Conservation (phyloP, 2,797 vertebrate species). For the Strix occidentalis region DNA sequence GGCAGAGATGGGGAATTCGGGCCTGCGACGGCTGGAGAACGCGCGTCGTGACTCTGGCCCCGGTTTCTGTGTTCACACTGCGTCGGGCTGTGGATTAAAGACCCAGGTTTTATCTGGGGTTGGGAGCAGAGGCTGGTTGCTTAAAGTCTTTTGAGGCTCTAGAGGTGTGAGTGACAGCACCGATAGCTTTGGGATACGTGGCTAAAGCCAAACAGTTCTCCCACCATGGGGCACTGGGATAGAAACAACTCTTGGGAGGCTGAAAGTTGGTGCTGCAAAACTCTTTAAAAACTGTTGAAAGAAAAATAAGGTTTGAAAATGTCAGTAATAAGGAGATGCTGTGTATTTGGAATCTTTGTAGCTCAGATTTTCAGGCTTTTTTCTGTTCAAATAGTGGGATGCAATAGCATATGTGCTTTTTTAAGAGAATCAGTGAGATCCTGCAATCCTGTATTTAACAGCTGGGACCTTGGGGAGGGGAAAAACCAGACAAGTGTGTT, state of each 20-base stretch:
- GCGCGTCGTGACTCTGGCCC: fast-evolving
- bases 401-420: neutral
- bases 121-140: neutral
- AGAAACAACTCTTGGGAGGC: neutral
- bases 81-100: neutral
- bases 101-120: fast-evolving
- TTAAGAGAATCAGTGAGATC: neutral
- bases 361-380: neutral
- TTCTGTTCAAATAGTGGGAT: neutral
- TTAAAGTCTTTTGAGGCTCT: neutral
- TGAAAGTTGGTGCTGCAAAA: neutral
- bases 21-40: neutral
- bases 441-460: constrained; percentile 12
- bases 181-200: fast-evolving
- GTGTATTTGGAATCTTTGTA: neutral
- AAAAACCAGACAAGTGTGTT: neutral
- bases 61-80: neutral
- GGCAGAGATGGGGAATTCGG: neutral
- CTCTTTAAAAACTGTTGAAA: neutral
- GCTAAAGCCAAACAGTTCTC: neutral
- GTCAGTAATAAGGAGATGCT: neutral
- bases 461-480: constrained; percentile 29
- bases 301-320: neutral
- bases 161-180: neutral
- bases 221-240: neutral